Evolutionary conservation across 1,140 invertebrate genomes (phyloP).

Genomic region (Choristoneura fumiferana): DNA sequence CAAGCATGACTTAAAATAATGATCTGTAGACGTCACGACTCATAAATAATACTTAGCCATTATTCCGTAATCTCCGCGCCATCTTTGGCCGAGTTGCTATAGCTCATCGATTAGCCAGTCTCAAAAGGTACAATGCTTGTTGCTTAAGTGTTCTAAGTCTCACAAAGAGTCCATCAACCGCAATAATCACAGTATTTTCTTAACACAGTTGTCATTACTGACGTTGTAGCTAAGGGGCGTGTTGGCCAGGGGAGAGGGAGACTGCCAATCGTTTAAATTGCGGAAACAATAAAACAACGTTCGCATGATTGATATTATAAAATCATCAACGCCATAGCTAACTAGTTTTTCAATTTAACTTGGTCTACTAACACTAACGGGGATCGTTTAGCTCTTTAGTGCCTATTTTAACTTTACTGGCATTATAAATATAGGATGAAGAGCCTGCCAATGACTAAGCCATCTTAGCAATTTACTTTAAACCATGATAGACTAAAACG

Average conservation of each 20-base stretch:
- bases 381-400: no score
- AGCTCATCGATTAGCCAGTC: background rate
- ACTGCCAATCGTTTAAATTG: slow-evolving; percentile 35
- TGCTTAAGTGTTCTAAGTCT: background rate
- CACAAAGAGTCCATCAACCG: background rate
- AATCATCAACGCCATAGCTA: slow-evolving; percentile 12
- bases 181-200: slow-evolving; percentile 10
- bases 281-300: slow-evolving; percentile 39
- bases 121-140: slow-evolving; percentile 4
- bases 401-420: no score
- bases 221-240: background rate
- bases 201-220: background rate
- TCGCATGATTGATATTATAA: slow-evolving; percentile 35
- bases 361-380: background rate
- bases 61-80: background rate
- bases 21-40: background rate
- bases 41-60: background rate
- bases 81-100: background rate
- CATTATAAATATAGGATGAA: no score
- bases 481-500: no score
- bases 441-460: no score
- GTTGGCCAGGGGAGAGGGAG: background rate
- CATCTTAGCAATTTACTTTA: no score
- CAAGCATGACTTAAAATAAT: slow-evolving; percentile 1
- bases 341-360: background rate